phyloP scores from a whole-genome alignment of 2,797 vertebrate genomes.

The Eutrigla gurnardus region DNA sequence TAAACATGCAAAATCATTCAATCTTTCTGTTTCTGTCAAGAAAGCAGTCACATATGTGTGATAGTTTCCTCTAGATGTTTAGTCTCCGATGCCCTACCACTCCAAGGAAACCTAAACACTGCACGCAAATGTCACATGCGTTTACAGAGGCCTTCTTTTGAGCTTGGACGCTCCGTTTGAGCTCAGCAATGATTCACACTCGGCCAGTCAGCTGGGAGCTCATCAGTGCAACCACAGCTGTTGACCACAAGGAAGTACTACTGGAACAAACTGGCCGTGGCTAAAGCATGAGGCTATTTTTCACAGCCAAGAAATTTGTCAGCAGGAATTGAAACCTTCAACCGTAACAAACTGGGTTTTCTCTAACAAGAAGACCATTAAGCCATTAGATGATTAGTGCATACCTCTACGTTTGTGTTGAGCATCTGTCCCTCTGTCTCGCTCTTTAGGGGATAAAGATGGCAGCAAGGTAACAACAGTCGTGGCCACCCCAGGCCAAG shows the following conservation, averaged over 20 bases:
- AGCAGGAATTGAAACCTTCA: constrained; percentile 8
- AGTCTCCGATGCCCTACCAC: neutral
- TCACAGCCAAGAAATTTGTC: neutral
- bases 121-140: neutral
- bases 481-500: constrained; percentile 97
- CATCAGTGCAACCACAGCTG: constrained; percentile 20
- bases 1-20: neutral
- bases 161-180: neutral
- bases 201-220: constrained; percentile 22
- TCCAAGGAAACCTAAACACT: neutral
- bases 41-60: accelerated
- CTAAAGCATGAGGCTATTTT: neutral
- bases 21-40: neutral
- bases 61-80: neutral
- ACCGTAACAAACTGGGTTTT: neutral
- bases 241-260: constrained; percentile 6
- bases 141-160: neutral
- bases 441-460: constrained; percentile 93
- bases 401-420: neutral
- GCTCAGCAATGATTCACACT: neutral
- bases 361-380: neutral
- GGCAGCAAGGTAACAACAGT: constrained; percentile 99
- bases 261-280: neutral
- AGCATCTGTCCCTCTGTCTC: constrained; percentile 13
- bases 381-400: neutral